Percentiles rank a stretch among this genome's conserved stretches.
Evolutionary conservation across 2,113 vertebrate genomes (phyloP).

Genomic region (Manacus vitellinus): DNA sequence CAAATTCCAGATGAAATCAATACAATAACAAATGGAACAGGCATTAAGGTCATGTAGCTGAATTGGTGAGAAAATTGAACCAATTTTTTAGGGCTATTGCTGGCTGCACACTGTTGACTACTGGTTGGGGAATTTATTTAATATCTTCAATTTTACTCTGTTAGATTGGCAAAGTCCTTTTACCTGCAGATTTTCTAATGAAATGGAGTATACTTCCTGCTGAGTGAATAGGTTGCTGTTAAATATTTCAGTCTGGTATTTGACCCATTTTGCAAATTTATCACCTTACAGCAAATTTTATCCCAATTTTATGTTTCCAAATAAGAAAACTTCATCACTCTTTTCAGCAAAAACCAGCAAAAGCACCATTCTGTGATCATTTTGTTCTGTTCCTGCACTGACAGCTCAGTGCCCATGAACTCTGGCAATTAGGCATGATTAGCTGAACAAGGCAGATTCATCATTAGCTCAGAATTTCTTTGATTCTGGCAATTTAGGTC

Average conservation of each 20-base stretch:
- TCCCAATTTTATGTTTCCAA: slow-evolving; percentile 2
- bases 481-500: neutral
- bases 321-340: neutral
- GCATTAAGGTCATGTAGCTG: neutral
- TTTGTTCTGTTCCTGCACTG: neutral
- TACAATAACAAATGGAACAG: neutral
- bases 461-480: slow-evolving; percentile 1
- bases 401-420: neutral
- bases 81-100: neutral
- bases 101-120: neutral
- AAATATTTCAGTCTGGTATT: neutral
- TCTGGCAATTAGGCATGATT: neutral
- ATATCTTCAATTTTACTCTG: neutral
- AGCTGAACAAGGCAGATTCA: neutral
- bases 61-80: neutral
- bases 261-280: neutral
- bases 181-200: neutral
- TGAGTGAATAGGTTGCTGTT: neutral
- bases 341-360: neutral
- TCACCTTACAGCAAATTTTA: neutral
- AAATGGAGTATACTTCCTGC: neutral
- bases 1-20: neutral
- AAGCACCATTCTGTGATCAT: neutral
- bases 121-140: neutral
- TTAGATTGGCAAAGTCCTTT: neutral